Evolutionary conservation across 2,888 invertebrate genomes (phyloP), one percentile per base, ranked within the genome.

Genomic region (Xestia c-nigrum): DNA sequence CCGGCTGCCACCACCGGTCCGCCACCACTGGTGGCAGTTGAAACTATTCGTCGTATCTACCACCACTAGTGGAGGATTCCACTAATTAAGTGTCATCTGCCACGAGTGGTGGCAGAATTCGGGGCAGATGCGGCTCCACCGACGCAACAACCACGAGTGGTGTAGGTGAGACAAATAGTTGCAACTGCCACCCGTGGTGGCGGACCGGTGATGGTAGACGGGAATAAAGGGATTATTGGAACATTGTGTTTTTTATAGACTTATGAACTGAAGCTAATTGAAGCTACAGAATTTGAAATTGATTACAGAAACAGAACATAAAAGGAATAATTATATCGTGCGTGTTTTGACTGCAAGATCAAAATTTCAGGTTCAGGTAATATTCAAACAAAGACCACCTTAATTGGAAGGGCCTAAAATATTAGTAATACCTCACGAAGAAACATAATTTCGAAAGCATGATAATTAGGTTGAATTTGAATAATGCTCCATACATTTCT

Each of bases 381-480:
- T 55, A 55, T 82, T 71, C 43, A 16, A n/a, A 57, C 68, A 43
- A 65, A 72, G 47, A 31, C 65, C 31, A 12, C 12, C 61, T 31
- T 70, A 78, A 82, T 72, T 69, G 21, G 16, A 59, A 72, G 40
- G 31, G 47, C 12, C 21, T 55, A 40, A 21, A 81, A 64, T 74
- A 63, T 72, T 47, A 72, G n/a, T 70, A 52, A 73, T 67, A 46
- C 65, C 19, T 67, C 14, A 55, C 24, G 24, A 19, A 47, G 43
- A 10, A 77, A 24, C 55, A 47, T 31, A 14, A 21, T 61, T 75
- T 72, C 21, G 3, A 31, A 75, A 40, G 65, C 31, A 76, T 50
- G 46, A 52, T 77, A 81, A 76, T 80, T 70, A 80, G 9, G 38
- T 16, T 47, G 12, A 19, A 81, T 81, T 80, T 61, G 74, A 74